These are phyloP conservation scores for Gymnoscopelus braueri DNA, from an alignment of 2,797 vertebrate species.

Conservation along the genomic window DNA sequence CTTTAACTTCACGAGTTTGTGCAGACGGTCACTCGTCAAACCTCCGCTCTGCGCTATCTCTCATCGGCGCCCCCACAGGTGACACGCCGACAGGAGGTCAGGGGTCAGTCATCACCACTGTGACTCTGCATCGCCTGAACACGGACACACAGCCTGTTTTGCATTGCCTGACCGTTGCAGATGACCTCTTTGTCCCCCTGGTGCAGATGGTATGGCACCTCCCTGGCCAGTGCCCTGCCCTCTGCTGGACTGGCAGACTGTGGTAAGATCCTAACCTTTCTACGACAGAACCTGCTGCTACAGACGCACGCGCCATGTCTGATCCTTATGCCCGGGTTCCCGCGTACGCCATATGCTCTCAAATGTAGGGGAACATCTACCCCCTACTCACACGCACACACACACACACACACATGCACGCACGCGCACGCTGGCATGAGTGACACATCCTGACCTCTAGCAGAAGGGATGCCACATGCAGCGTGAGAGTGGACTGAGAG, in stretches of 20 bases:
- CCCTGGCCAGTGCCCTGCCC: conserved; percentile 65
- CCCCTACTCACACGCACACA: conserved; percentile 47
- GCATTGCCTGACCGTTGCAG: conserved; percentile 51
- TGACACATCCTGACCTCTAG: conserved; percentile 77
- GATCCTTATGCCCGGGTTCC: conserved; percentile 69
- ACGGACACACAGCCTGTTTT: conserved; percentile 50
- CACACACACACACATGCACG: conserved; percentile 24
- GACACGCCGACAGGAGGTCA: conserved; percentile 39
- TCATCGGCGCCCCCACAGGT: conserved; percentile 4
- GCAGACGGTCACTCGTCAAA: neutral
- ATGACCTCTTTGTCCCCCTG: conserved; percentile 64
- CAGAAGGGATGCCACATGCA: conserved; percentile 77
- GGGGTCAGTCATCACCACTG: conserved; percentile 35
- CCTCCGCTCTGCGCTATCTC: too few relatives aligned
- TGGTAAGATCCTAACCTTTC: conserved; percentile 75
- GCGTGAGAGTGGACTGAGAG: conserved; percentile 70
- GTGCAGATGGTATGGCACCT: conserved; percentile 72
- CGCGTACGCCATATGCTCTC: conserved; percentile 72
- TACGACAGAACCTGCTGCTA: conserved; percentile 75
- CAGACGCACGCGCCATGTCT: conserved; percentile 65
- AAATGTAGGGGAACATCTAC: neutral
- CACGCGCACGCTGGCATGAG: conserved; percentile 61
- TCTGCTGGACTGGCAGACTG: conserved; percentile 68
- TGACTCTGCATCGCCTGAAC: conserved; percentile 16
- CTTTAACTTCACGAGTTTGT: neutral